Evolutionary conservation across 2,797 vertebrate genomes (phyloP).

Genomic region (Anguilla anguilla): DNA sequence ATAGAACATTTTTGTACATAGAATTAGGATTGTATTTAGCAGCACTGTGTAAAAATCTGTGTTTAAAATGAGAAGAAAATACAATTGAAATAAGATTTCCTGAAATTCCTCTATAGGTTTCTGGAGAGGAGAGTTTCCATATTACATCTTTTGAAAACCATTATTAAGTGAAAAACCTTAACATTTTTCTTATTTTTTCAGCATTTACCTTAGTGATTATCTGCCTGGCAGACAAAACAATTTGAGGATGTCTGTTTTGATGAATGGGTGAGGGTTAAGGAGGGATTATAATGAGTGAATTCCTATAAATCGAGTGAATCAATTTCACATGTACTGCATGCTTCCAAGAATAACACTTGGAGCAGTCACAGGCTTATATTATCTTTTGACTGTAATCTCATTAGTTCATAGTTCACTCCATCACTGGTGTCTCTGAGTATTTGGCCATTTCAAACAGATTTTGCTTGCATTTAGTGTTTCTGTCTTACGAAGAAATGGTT

Average conservation of each 20-base stretch:
- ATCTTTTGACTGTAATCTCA: background rate
- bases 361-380: background rate
- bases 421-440: background rate
- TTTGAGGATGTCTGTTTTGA: background rate
- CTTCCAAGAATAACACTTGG: constrained; percentile 16
- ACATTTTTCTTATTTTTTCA: background rate
- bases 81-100: background rate
- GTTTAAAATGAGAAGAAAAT: background rate
- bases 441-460: background rate
- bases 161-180: background rate
- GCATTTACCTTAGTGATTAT: background rate
- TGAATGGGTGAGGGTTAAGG: background rate
- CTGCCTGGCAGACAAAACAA: background rate
- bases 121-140: background rate
- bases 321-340: background rate
- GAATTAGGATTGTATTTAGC: too few relatives aligned
- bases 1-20: too few relatives aligned
- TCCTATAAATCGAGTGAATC: background rate
- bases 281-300: background rate
- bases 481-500: background rate
- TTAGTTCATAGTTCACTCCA: background rate
- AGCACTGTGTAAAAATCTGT: background rate
- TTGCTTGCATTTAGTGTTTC: background rate
- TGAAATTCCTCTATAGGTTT: background rate
- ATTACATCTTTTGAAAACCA: background rate